phyloP scores from a whole-genome alignment of 2,113 vertebrate species.

The Mirounga angustirostris region DNA sequence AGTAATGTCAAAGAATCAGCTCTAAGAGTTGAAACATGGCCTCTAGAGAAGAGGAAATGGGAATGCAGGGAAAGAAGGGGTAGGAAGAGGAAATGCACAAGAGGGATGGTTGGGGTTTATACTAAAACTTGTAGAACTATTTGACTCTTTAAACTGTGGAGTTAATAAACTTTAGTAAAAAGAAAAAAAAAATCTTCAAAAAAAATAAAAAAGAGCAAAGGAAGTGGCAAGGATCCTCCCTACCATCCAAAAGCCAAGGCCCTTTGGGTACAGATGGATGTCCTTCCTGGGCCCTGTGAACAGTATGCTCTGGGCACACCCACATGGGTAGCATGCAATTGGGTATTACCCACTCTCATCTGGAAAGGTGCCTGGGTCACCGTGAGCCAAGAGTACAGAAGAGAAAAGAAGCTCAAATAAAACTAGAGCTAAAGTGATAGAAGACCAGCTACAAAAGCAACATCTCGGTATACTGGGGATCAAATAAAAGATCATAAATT shows the following conservation, averaged over 20 bases:
- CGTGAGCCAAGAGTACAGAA: not conserved
- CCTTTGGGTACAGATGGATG: fast-evolving
- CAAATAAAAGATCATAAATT: not conserved
- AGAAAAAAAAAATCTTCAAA: not conserved
- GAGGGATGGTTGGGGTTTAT: no score
- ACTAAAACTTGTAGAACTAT: not conserved
- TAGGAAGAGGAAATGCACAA: fast-evolving
- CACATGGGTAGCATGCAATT: fast-evolving
- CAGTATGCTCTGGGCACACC: no score
- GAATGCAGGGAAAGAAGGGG: fast-evolving
- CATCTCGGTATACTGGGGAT: not conserved
- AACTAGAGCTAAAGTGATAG: not conserved
- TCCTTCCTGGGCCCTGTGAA: not conserved
- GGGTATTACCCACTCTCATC: not conserved
- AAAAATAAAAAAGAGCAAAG: not conserved
- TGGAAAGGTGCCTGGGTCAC: not conserved
- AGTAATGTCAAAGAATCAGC: not conserved
- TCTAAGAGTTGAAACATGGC: not conserved
- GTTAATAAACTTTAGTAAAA: not conserved
- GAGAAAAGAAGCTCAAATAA: not conserved
- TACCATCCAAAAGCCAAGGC: not conserved
- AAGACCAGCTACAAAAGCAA: not conserved
- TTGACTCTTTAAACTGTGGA: not conserved
- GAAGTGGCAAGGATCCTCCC: not conserved
- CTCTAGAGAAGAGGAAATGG: not conserved